Conservation (phyloP, 1,140 invertebrate genomes). For the Drosophila nasuta region DNA sequence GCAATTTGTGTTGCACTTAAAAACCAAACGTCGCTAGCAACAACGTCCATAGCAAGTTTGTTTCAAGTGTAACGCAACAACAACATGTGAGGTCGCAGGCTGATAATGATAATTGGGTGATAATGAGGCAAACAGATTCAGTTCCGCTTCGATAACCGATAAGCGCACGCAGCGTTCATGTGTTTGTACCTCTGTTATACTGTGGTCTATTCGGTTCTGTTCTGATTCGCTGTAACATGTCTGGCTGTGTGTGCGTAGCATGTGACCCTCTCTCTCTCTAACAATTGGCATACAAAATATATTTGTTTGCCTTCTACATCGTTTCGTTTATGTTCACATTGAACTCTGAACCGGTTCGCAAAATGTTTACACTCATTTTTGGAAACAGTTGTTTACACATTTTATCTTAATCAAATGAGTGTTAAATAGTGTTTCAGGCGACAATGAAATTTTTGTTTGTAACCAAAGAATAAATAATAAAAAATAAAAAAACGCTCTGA, state of each 20-base stretch:
- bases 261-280: conserved; percentile 2
- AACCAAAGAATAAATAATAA: background rate
- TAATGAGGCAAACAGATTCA: conserved; percentile 44
- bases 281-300: conserved; percentile 4
- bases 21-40: background rate
- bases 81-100: conserved; percentile 31
- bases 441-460: background rate
- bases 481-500: background rate
- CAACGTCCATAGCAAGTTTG: conserved; percentile 29
- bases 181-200: background rate
- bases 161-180: conserved; percentile 1
- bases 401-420: background rate
- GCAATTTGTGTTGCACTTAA: conserved; percentile 19
- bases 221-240: background rate
- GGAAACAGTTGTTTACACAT: background rate
- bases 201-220: background rate
- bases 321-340: background rate
- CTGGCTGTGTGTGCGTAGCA: background rate
- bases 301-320: conserved; percentile 9
- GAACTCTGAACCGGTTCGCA: conserved; percentile 4
- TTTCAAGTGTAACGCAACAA: conserved; percentile 36
- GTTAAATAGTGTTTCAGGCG: background rate
- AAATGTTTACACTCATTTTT: background rate
- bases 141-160: conserved; percentile 46
- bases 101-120: conserved; percentile 52